These are phyloP conservation scores for Phaethon lepturus DNA, from an alignment of 2,113 vertebrate species.

Conservation along the genomic window DNA sequence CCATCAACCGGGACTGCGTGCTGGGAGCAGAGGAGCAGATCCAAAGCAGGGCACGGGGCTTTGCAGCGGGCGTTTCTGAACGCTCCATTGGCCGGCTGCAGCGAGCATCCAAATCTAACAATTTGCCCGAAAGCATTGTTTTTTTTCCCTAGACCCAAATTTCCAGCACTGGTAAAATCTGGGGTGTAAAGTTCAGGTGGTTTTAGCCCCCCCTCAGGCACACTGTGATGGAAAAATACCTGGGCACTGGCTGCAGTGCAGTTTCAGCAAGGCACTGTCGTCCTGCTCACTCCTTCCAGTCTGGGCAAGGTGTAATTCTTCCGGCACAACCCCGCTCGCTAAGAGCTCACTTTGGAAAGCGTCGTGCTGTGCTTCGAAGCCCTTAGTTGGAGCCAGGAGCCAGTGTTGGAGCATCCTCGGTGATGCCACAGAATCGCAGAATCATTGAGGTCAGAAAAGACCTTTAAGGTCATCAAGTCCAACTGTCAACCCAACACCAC, in stretches of 20 bases:
- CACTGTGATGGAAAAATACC: neutral
- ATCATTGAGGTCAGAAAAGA: too few species aligned
- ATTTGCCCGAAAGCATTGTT: neutral
- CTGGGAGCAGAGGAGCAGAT: neutral
- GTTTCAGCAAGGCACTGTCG: neutral
- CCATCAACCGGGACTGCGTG: accelerated
- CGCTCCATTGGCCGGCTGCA: accelerated
- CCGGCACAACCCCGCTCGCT: conserved; percentile 4
- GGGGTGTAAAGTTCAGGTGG: neutral
- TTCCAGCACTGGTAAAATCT: neutral
- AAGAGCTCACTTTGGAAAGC: neutral
- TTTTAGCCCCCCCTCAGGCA: neutral
- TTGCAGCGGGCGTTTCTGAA: neutral
- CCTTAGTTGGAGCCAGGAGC: neutral
- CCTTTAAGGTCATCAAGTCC: too few species aligned
- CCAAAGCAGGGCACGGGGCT: accelerated
- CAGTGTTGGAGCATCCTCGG: neutral
- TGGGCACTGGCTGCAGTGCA: neutral
- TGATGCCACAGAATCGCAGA: neutral
- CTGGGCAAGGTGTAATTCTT: conserved; percentile 2
- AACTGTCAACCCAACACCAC: too few species aligned
- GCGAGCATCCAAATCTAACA: neutral
- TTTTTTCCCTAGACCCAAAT: neutral
- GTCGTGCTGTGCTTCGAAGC: neutral
- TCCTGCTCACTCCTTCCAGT: neutral